Evolutionary conservation across 2,113 vertebrate species (phyloP).

Genomic region (Diadophis punctatus): DNA sequence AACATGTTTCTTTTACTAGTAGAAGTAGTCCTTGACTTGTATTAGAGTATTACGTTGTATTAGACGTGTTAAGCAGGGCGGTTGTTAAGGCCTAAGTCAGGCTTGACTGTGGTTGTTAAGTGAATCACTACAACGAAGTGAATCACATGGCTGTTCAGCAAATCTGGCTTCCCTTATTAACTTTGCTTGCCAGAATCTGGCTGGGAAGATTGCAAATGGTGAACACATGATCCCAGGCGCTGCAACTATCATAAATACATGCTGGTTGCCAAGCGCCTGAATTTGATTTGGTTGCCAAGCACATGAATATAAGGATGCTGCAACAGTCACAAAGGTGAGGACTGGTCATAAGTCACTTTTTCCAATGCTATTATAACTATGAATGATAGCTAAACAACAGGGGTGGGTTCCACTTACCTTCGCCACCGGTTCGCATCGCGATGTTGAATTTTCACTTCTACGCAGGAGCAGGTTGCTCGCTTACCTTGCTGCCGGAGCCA

Average conservation of each 20-base stretch:
- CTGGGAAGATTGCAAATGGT: background rate
- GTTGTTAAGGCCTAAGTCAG: background rate
- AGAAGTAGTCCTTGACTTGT: background rate
- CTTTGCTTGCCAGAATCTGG: background rate
- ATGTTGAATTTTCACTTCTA: no score
- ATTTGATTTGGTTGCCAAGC: no score
- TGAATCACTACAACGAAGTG: background rate
- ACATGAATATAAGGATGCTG: background rate
- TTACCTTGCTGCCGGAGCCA: no score
- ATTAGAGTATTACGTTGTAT: background rate
- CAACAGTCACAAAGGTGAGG: background rate
- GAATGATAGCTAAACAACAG: background rate
- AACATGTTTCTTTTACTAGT: background rate
- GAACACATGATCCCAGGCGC: background rate
- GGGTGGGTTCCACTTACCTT: no score
- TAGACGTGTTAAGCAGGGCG: background rate
- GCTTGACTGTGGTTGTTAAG: background rate
- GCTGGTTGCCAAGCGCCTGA: background rate
- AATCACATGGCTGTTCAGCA: background rate
- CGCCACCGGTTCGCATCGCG: no score
- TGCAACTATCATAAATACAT: background rate
- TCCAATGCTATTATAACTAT: background rate
- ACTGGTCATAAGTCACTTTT: background rate
- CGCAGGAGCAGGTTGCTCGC: no score
- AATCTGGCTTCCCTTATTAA: background rate